phyloP scores from a whole-genome alignment of 2,797 vertebrate species.

The Pseudocheirus occidentalis region DNA sequence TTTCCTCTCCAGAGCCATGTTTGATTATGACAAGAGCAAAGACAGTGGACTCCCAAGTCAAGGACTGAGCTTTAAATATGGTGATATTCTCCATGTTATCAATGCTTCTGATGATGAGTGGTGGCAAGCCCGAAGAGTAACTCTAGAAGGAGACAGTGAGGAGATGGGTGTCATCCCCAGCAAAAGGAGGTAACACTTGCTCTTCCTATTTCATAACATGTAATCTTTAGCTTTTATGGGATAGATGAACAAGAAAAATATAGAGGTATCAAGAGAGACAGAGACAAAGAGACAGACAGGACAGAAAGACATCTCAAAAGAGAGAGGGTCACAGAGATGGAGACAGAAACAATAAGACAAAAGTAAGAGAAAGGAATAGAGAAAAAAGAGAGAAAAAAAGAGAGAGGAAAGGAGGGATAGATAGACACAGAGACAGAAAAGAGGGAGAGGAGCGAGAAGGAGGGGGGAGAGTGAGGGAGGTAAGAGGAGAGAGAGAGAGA shows the following conservation, averaged over 20 bases:
- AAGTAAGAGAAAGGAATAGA: neutral
- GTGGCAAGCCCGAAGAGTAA: constrained; percentile 97
- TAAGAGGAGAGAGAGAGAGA: neutral
- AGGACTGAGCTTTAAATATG: constrained; percentile 96
- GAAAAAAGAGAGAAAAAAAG: neutral
- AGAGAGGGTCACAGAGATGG: neutral
- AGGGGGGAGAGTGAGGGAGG: too few relatives aligned
- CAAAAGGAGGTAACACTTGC: constrained; percentile 92
- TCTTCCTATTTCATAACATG: neutral
- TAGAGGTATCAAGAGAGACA: neutral
- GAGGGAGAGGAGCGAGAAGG: neutral
- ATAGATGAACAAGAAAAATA: neutral
- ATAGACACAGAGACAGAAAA: too few relatives aligned
- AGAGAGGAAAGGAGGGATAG: neutral
- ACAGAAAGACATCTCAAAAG: neutral
- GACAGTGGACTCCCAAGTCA: constrained; percentile 98
- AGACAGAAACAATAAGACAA: neutral
- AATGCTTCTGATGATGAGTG: constrained; percentile 98
- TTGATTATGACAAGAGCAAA: constrained; percentile 97
- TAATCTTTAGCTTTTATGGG: neutral
- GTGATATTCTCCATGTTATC: constrained; percentile 97
- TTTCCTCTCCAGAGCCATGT: constrained; percentile 90
- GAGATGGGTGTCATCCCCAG: constrained; percentile 99
- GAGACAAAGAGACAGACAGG: neutral
- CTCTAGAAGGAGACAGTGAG: constrained; percentile 94